A percentile compares a stretch with the other conserved stretches of the same genome.
These are phyloP conservation scores for Crotophaga sulcirostris DNA, from an alignment of 2,113 vertebrate species.

Conservation along the genomic window DNA sequence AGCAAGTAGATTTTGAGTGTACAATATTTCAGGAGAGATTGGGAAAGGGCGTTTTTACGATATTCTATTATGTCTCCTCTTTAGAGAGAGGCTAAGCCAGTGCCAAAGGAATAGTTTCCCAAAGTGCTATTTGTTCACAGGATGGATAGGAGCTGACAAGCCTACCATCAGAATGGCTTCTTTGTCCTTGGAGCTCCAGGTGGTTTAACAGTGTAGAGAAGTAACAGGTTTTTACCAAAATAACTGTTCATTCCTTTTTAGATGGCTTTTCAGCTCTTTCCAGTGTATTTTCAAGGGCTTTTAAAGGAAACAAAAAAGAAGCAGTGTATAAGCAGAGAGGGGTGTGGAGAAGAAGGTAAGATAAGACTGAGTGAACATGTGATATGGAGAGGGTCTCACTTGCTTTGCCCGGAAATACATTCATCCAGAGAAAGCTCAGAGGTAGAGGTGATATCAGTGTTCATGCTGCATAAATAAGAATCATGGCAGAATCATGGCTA, in stretches of 20 bases:
- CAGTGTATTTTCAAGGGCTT: not conserved
- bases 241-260: constrained; percentile 33
- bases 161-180: constrained; percentile 39
- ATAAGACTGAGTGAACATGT: rapidly evolving
- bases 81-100: constrained; percentile 10
- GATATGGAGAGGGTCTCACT: not conserved
- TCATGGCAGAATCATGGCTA: not conserved
- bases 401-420: not conserved
- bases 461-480: not conserved
- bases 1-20: constrained; percentile 17
- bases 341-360: not conserved
- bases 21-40: constrained; percentile 45
- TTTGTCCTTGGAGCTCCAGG: constrained; percentile 67
- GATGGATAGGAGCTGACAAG: constrained; percentile 53
- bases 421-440: not conserved
- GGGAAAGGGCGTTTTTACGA: not conserved
- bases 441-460: not conserved
- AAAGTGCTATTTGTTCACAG: constrained; percentile 49
- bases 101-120: constrained; percentile 23
- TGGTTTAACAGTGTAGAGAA: constrained; percentile 28
- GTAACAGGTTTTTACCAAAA: not conserved
- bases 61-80: constrained; percentile 49
- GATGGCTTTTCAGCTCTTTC: not conserved
- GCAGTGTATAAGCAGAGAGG: not conserved
- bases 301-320: not conserved